Evolutionary conservation across 1,140 invertebrate genomes (phyloP), one percentile per base, ranked within the genome.

Genomic region (Pachypeltis micranthus): DNA sequence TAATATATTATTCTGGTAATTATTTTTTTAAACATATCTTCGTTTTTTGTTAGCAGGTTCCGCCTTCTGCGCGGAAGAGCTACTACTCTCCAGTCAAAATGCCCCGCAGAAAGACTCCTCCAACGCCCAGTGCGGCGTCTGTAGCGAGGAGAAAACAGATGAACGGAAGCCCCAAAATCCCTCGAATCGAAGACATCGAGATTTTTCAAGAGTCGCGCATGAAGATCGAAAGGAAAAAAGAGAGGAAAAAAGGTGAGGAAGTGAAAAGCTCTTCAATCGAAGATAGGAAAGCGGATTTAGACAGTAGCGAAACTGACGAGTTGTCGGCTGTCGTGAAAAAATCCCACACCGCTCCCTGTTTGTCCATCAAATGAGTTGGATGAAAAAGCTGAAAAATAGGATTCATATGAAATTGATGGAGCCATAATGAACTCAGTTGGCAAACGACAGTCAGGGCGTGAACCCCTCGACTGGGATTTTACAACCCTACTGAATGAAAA

Each of bases 151-250:
- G 21, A 24, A 57, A 39, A 24, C n/a, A 4, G 1, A 28, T 7
- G 10, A 23, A 23, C 7, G 26, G 28, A 10, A 62, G 47, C 16
- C 28, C 0, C n/a, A 61, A 62, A 23, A 39, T 66, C 0, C 66
- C 64, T 1, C 44, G 66, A 34, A 61, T 69, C 2, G 68, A 69
- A 58, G 68, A 69, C 34, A 69, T 69, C 19, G 68, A 69, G 58
- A 69, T 69, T 34, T 69, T 69, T 44, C 68, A 69, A 47, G 68
- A 69, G 54, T 63, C 62, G n/a, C 66, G 65, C 19, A 47, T 69
- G 0, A 69, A 65, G 25, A 69, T 69, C 1, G 56, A 61, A 54
- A 60, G 23, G 1, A 55, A 56, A 56, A 25, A 25, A 7, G 19
- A 25, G 2, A 2, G 19, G 2, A 24, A 2, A 25, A 56, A 56